Percentiles rank a stretch among this genome's conserved stretches.
phyloP scores from a whole-genome alignment of 2,113 vertebrate species.

The Lepus americanus region DNA sequence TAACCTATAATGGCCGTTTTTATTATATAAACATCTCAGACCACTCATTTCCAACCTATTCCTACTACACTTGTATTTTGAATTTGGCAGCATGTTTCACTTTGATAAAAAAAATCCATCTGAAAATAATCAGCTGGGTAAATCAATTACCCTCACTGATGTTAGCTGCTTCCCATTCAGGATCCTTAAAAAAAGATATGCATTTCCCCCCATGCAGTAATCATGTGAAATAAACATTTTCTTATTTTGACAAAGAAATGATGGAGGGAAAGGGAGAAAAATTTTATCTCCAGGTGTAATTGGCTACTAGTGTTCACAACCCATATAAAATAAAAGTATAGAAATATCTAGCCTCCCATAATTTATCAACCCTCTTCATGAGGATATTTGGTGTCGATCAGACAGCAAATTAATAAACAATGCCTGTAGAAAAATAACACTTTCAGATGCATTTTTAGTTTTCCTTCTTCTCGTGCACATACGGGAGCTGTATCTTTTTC shows the following conservation, averaged over 20 bases:
- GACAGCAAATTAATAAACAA: neutral
- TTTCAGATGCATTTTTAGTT: neutral
- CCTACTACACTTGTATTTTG: constrained; percentile 30
- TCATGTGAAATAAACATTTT: constrained; percentile 26
- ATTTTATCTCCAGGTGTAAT: neutral
- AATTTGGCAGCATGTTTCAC: neutral
- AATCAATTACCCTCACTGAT: neutral
- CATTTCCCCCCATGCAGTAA: constrained; percentile 2
- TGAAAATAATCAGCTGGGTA: constrained; percentile 5
- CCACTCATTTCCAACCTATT: constrained; percentile 43
- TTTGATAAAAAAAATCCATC: constrained; percentile 45
- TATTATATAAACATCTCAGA: constrained; percentile 56
- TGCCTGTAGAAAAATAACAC: neutral
- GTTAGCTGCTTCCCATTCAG: constrained; percentile 25
- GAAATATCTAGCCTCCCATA: neutral
- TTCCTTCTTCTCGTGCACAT: neutral
- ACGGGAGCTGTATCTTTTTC: neutral
- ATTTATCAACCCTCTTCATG: neutral
- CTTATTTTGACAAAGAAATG: constrained; percentile 47
- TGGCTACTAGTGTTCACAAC: neutral
- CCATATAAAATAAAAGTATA: neutral
- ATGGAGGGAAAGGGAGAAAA: neutral
- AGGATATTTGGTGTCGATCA: neutral
- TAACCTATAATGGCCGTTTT: constrained; percentile 63
- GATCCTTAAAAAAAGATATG: neutral